A percentile compares a stretch with the other conserved stretches of the same genome.
These are phyloP conservation scores for Nymphalis urticae DNA, from an alignment of 2,888 invertebrate genomes.

Conservation along the genomic window DNA sequence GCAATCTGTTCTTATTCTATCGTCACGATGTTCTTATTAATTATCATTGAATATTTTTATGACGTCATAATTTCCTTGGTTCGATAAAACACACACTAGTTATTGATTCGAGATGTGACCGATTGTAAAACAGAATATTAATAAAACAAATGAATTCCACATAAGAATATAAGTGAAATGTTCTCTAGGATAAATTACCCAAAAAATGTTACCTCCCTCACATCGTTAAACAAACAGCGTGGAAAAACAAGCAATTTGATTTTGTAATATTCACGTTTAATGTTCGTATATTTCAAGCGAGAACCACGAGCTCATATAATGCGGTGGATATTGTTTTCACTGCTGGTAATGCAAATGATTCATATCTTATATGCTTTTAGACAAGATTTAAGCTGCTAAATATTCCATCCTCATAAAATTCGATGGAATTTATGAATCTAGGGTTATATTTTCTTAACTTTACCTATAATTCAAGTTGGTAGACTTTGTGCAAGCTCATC, in stretches of 20 bases:
- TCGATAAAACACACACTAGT: no score
- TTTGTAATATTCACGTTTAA: constrained; percentile 29
- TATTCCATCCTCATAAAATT: neutral
- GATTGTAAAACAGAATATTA: no score
- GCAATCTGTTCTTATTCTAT: no score
- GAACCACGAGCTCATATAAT: neutral
- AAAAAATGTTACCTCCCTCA: constrained; percentile 40
- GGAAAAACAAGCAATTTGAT: constrained; percentile 43
- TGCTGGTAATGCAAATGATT: neutral
- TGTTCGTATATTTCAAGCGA: constrained; percentile 15
- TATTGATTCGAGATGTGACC: no score
- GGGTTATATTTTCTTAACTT: no score
- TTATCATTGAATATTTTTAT: no score
- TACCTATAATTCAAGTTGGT: no score
- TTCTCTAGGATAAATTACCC: constrained; percentile 39
- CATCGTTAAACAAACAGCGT: constrained; percentile 43
- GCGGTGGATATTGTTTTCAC: constrained; percentile 8
- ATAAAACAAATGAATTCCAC: neutral
- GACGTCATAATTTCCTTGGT: no score
- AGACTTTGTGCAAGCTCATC: no score
- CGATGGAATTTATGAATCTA: no score
- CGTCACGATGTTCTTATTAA: no score
- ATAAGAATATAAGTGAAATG: constrained; percentile 25
- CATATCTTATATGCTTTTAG: neutral
- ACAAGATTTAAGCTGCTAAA: neutral